Conservation (phyloP, 2,797 vertebrate genomes). For the Halcyon chelicuti region DNA sequence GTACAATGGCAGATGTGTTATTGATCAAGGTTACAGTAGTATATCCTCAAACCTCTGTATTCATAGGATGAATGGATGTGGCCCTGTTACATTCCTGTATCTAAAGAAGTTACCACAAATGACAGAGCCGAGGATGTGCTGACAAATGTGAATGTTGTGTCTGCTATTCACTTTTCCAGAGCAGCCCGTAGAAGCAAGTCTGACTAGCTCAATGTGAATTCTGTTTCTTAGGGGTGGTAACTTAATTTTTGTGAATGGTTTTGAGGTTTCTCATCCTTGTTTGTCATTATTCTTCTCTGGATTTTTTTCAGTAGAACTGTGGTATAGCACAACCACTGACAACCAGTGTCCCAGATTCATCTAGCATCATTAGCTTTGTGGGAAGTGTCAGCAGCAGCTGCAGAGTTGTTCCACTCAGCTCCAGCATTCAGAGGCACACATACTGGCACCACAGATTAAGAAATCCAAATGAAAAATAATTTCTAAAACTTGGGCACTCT, state of each 20-base stretch:
- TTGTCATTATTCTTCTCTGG: neutral
- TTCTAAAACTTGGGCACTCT: neutral
- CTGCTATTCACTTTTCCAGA: neutral
- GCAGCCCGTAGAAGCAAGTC: neutral
- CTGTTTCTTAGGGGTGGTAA: neutral
- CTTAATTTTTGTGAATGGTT: neutral
- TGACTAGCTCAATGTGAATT: neutral
- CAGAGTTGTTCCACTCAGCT: neutral
- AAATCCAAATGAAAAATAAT: neutral
- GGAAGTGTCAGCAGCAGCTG: neutral
- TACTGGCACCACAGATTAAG: neutral
- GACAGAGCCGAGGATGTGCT: neutral
- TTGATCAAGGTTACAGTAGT: neutral
- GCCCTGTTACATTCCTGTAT: rapidly evolving
- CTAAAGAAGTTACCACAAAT: neutral
- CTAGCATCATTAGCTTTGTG: neutral
- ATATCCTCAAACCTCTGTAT: neutral
- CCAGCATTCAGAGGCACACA: neutral
- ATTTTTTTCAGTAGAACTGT: neutral
- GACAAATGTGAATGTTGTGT: neutral
- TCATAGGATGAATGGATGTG: neutral
- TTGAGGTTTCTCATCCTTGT: neutral
- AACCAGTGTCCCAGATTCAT: neutral
- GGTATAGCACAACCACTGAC: neutral
- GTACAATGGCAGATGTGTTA: neutral